phyloP scores from a whole-genome alignment of 1,140 invertebrate genomes.

The Drosophila ironensis region DNA sequence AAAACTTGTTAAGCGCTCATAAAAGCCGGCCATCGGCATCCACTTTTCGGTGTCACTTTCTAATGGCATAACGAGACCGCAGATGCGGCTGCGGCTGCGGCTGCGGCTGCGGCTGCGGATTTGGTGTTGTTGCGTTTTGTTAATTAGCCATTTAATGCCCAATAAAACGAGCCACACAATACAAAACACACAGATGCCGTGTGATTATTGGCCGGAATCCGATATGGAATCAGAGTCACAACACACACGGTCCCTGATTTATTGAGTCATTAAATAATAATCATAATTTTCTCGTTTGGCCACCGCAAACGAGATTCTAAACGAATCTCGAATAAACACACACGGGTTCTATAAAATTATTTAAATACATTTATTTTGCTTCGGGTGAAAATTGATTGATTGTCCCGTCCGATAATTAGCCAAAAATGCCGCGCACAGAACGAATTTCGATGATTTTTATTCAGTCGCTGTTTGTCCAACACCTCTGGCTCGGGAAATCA shows the following conservation, averaged over 20 bases:
- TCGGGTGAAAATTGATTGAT: slow-evolving; percentile 24
- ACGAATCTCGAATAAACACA: slow-evolving; percentile 34
- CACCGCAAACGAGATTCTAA: slow-evolving; percentile 19
- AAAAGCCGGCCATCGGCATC: slow-evolving; percentile 13
- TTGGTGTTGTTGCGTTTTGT: slow-evolving; percentile 58
- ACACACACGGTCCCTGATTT: slow-evolving; percentile 54
- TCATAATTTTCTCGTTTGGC: slow-evolving; percentile 64
- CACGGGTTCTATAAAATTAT: slow-evolving; percentile 10
- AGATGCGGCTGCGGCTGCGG: too few species aligned
- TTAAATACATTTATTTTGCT: slow-evolving; percentile 36
- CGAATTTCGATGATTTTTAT: slow-evolving; percentile 16
- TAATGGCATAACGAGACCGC: slow-evolving; percentile 38
- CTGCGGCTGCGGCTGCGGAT: too few species aligned
- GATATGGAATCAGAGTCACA: slow-evolving; percentile 24
- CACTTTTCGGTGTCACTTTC: slow-evolving; percentile 1
- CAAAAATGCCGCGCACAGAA: too few species aligned
- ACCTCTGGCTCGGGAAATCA: too few species aligned
- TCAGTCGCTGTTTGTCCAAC: not conserved
- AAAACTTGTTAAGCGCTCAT: slow-evolving; percentile 52
- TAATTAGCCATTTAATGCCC: slow-evolving; percentile 74
- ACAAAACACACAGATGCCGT: slow-evolving; percentile 6
- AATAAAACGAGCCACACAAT: slow-evolving; percentile 46
- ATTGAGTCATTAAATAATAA: slow-evolving; percentile 75
- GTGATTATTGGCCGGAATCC: slow-evolving; percentile 30
- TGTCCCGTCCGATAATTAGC: too few species aligned